Evolutionary conservation across 2,797 vertebrate species (phyloP).

Genomic region (Spinus pinus): DNA sequence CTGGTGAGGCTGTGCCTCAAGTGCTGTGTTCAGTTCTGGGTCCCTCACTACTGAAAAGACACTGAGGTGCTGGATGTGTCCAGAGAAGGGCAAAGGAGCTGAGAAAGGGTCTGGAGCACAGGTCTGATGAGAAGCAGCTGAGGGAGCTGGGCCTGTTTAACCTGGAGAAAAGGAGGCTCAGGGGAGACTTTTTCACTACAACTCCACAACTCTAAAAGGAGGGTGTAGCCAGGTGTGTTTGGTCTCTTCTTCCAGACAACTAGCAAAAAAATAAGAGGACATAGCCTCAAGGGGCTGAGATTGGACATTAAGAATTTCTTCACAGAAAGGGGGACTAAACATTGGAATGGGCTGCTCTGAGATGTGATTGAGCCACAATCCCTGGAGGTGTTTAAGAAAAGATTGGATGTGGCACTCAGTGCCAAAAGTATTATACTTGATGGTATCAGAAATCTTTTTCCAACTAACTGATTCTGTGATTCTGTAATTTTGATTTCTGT

Average conservation of each 20-base stretch:
- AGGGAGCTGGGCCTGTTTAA: not conserved
- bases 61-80: not conserved
- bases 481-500: not conserved
- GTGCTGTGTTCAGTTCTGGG: no score
- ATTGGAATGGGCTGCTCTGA: not conserved
- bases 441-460: not conserved
- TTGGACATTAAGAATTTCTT: not conserved
- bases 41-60: not conserved
- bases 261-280: not conserved
- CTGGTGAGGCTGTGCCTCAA: fast-evolving
- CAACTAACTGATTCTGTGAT: not conserved
- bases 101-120: not conserved
- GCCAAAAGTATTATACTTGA: not conserved
- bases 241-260: not conserved
- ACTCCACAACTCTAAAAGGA: not conserved
- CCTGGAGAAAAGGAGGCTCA: not conserved
- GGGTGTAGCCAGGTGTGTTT: not conserved
- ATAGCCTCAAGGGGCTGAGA: not conserved
- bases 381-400: not conserved
- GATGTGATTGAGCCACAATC: not conserved
- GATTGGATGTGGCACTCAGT: not conserved
- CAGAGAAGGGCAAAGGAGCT: not conserved
- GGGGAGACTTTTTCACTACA: not conserved
- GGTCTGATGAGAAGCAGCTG: not conserved
- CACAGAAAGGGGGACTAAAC: not conserved